Evolutionary conservation across 2,888 invertebrate genomes (phyloP), one percentile per base, ranked within the genome.

Genomic region (Nebria brevicollis): DNA sequence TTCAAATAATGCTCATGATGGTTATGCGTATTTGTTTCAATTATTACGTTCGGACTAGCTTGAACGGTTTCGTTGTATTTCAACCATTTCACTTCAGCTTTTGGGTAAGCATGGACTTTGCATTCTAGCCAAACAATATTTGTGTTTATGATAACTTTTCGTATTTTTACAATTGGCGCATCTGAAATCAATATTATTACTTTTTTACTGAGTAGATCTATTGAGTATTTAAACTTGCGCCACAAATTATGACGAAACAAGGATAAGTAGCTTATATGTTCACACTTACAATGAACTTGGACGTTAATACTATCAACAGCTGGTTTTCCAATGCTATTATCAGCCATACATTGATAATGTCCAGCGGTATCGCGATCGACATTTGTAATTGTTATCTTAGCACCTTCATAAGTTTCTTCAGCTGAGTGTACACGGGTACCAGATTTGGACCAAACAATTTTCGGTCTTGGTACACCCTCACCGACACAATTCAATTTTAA

Each of bases 261-360:
- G 34, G 34, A 34, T 34, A 34, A 34, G 1, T 1, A 1, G 5
- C 5, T 11, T 66, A 65, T 65, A 26, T 4, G 26, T 68, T 64
- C 78, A 41, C 42, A 87, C 88, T 87, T 87, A 89, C 89, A 87
- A 66, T 86, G 85, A 25, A 89, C 85, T 82, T 84, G 84, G 77
- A 89, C 88, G 66, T 85, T 83, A 64, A 89, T 87, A 70, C 83
- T 84, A 25, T 84, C 83, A 80, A 87, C 87, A 5, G 87, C 89
- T 2, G 89, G 89, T 70, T 85, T 81, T 65, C 87, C 88, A 26
- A 88, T 83, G 34, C 85, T 85, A 83, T 91, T 91, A 81, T 89
- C 88, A 42, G 90, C 91, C 13, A 89, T 85, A 83, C 91, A 91
- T 66, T 89, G 88, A 85, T 91, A 91, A 34, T 85, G 83, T 8